Evolutionary conservation across 2,113 vertebrate species (phyloP).

Genomic region (Peucedramus taeniatus): DNA sequence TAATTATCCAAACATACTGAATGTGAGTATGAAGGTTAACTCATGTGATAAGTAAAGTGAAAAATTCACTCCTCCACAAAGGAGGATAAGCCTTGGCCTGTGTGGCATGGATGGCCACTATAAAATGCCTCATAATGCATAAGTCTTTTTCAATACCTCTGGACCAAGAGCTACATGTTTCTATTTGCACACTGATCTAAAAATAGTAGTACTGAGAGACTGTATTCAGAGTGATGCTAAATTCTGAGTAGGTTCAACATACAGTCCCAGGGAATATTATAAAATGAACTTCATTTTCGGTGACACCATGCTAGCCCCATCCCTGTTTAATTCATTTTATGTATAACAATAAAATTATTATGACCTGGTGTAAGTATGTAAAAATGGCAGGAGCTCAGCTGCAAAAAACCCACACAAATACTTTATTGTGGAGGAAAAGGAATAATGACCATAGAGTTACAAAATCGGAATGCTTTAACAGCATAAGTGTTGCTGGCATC

Average conservation of each 20-base stretch:
- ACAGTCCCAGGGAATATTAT: neutral
- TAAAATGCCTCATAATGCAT: neutral
- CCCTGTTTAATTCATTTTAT: neutral
- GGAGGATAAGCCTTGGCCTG: neutral
- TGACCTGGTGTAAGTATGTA: neutral
- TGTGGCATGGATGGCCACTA: neutral
- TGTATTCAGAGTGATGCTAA: neutral
- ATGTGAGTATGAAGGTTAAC: neutral
- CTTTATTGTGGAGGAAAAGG: neutral
- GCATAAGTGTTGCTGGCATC: neutral
- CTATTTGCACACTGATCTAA: neutral
- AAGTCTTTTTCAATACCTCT: neutral
- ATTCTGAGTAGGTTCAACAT: neutral
- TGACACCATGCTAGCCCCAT: neutral
- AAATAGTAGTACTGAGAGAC: neutral
- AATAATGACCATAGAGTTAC: neutral
- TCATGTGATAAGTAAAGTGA: neutral
- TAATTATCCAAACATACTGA: neutral
- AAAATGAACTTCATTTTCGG: neutral
- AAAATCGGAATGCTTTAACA: neutral
- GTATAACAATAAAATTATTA: neutral
- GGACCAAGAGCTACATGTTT: neutral
- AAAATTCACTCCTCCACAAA: neutral
- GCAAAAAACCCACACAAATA: neutral
- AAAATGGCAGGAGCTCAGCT: neutral